phyloP scores from a whole-genome alignment of 2,888 invertebrate species.

The Lithosia quadra region DNA sequence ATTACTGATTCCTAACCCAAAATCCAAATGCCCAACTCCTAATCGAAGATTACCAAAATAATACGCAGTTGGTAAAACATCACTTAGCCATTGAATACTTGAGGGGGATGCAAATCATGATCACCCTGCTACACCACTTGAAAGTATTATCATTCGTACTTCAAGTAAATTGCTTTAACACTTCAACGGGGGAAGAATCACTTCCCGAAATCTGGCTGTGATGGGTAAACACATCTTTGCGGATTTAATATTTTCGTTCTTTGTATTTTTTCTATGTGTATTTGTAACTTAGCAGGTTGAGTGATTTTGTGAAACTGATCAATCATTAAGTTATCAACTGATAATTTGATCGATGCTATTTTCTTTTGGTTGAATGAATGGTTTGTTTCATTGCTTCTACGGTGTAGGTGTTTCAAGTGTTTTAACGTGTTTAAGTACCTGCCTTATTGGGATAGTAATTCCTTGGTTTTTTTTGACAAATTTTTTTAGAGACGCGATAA shows the following conservation, averaged over 20 bases:
- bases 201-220: slow-evolving; percentile 38
- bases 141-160: slow-evolving; percentile 43
- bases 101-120: slow-evolving; percentile 44
- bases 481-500: no score
- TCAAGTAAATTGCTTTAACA: slow-evolving; percentile 54
- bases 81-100: slow-evolving; percentile 18
- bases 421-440: background rate
- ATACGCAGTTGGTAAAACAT: slow-evolving; percentile 19
- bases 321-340: background rate
- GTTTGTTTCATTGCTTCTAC: background rate
- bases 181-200: slow-evolving; percentile 44
- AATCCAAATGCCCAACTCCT: background rate
- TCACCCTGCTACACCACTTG: slow-evolving; percentile 38
- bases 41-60: background rate
- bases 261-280: slow-evolving; percentile 13
- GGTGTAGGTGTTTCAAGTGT: background rate
- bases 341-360: slow-evolving; percentile 6
- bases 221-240: slow-evolving; percentile 25
- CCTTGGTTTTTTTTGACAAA: no score
- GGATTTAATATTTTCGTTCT: slow-evolving; percentile 31
- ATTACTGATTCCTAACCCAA: background rate
- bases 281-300: background rate
- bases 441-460: background rate
- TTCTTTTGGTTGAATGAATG: background rate
- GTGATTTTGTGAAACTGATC: background rate